Evolutionary conservation across 2,797 vertebrate genomes (phyloP).

Genomic region (Neosilurus hyrtlii): DNA sequence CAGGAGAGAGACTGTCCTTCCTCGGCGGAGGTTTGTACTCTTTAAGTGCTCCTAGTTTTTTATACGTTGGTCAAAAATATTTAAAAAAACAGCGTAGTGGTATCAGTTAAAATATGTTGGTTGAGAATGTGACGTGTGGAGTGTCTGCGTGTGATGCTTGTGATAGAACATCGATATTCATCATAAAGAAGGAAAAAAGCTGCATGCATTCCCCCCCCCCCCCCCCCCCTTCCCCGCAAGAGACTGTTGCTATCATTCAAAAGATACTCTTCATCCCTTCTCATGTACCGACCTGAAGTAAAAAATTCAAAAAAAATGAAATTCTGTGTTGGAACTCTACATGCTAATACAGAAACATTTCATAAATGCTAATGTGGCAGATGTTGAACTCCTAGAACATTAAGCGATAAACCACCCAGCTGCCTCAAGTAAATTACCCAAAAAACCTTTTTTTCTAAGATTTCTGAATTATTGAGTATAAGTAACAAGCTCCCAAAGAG

Average conservation of each 20-base stretch:
- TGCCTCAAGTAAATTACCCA: neutral
- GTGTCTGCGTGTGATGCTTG: neutral
- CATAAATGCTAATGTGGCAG: conserved; percentile 6
- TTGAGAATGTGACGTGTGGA: neutral
- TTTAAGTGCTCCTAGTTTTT: too few relatives aligned
- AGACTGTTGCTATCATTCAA: neutral
- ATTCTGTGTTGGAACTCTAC: neutral
- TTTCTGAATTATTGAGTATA: neutral
- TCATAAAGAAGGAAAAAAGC: neutral
- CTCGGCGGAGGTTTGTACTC: too few relatives aligned
- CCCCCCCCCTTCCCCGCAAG: too few relatives aligned
- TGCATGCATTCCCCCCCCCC: too few relatives aligned
- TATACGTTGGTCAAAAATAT: too few relatives aligned
- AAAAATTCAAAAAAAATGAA: neutral
- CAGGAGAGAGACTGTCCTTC: too few relatives aligned
- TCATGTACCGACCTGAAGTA: neutral
- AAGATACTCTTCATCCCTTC: neutral
- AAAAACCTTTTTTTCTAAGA: neutral
- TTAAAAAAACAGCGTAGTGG: neutral
- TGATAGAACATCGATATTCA: neutral
- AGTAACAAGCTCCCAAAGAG: neutral
- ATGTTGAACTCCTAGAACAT: neutral
- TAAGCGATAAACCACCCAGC: conserved; percentile 8
- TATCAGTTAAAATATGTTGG: neutral
- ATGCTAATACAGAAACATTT: neutral